These are phyloP conservation scores for Crotalus horridus DNA, from an alignment of 2,113 vertebrate species.

Conservation along the genomic window DNA sequence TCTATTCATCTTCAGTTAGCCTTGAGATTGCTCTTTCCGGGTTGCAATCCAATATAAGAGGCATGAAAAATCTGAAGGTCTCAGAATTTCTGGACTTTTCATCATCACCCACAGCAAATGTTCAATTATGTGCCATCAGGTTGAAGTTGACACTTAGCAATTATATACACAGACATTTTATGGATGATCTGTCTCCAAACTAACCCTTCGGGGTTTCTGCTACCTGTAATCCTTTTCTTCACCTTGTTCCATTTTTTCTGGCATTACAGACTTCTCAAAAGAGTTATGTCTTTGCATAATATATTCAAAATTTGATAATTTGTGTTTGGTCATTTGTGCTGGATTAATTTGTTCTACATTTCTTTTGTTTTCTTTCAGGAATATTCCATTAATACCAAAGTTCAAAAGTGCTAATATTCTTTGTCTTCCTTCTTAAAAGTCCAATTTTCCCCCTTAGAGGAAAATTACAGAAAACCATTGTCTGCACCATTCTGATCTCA, in stretches of 20 bases:
- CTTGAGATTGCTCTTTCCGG: not conserved
- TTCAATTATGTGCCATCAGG: not conserved
- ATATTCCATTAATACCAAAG: not conserved
- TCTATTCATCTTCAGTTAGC: not conserved
- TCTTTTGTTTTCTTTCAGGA: not conserved
- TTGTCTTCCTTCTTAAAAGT: not conserved
- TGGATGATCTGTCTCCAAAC: not conserved
- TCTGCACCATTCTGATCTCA: not conserved
- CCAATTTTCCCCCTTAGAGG: not conserved
- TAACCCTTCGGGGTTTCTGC: not conserved
- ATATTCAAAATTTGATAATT: not conserved
- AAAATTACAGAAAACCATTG: not conserved
- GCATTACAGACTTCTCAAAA: not conserved
- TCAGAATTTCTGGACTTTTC: not conserved
- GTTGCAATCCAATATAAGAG: not conserved
- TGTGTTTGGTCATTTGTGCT: not conserved
- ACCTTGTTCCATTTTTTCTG: not conserved
- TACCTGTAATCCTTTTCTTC: not conserved
- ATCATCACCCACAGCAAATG: not conserved
- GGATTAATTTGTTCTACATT: not conserved
- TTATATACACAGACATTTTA: not conserved
- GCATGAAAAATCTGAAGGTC: not conserved
- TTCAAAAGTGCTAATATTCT: not conserved
- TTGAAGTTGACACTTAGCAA: not conserved
- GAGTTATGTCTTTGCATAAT: not conserved